These are phyloP conservation scores for Pogonophryne albipinna DNA, from an alignment of 2,797 vertebrate genomes.

Conservation along the genomic window DNA sequence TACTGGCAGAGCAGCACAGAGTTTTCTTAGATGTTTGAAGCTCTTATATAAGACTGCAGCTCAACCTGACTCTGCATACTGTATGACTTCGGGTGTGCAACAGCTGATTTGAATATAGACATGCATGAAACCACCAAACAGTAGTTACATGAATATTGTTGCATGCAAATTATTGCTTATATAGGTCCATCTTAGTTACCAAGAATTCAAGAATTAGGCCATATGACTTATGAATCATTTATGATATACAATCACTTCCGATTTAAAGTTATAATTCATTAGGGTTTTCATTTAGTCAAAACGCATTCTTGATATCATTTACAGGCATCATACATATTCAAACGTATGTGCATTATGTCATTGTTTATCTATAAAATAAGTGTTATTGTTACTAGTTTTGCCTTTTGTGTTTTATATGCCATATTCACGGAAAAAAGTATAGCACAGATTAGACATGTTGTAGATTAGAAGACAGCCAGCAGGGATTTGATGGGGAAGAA, in stretches of 20 bases:
- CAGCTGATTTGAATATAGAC: constrained; percentile 22
- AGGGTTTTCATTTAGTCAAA: not conserved
- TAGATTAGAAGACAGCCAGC: not conserved
- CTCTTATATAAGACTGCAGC: constrained; percentile 70
- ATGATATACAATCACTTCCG: not conserved
- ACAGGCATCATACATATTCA: not conserved
- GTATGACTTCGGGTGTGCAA: constrained; percentile 13
- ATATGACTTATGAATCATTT: not conserved
- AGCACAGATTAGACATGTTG: not conserved
- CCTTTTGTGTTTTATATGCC: not conserved
- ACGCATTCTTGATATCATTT: not conserved
- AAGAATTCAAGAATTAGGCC: not conserved
- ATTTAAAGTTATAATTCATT: constrained; percentile 2
- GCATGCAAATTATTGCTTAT: constrained; percentile 2
- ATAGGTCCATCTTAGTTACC: not conserved
- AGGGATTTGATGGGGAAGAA: not conserved
- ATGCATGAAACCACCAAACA: not conserved
- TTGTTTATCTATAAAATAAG: no score
- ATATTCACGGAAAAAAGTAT: not conserved
- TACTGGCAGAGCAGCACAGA: constrained; percentile 50
- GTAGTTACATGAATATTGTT: not conserved
- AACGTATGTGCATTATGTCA: no score
- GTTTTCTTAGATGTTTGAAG: constrained; percentile 52
- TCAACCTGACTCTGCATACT: constrained; percentile 54
- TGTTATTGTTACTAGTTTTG: not conserved